Conservation (phyloP, 2,113 vertebrate genomes). For the Labeo rohita region DNA sequence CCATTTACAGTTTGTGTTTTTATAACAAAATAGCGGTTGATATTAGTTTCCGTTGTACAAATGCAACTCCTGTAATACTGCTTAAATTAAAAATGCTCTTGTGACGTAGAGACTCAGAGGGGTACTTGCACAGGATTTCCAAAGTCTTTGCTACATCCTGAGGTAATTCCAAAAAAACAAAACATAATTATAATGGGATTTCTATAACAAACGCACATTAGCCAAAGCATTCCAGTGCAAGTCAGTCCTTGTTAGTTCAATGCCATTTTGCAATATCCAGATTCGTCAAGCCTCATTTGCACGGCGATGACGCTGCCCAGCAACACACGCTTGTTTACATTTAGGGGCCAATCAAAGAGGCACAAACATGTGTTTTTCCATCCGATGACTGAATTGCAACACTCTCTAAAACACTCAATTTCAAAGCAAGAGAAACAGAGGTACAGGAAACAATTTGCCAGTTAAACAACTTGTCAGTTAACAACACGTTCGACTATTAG, state of each 20-base stretch:
- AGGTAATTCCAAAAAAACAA: slow-evolving; percentile 8
- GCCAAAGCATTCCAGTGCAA: neutral
- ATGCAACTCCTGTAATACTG: neutral
- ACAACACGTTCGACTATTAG: neutral
- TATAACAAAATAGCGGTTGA: neutral
- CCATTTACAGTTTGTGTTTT: neutral
- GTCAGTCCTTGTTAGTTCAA: slow-evolving; percentile 10
- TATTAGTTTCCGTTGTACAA: neutral
- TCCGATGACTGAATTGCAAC: slow-evolving; percentile 3
- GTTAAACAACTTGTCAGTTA: neutral
- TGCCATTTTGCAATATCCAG: slow-evolving; percentile 24
- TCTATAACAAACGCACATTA: neutral
- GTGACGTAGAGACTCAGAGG: slow-evolving; percentile 6
- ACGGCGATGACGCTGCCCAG: slow-evolving; percentile 1
- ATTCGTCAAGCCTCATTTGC: slow-evolving; percentile 25
- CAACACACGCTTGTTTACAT: slow-evolving; percentile 16
- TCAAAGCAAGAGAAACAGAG: neutral
- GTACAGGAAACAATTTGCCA: neutral
- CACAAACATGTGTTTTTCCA: slow-evolving; percentile 30
- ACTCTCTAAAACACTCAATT: neutral
- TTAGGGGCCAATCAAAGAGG: slow-evolving; percentile 28
- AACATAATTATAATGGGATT: slow-evolving; percentile 3
- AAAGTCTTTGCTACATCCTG: neutral
- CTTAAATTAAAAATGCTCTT: neutral
- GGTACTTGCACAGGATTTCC: slow-evolving; percentile 9